These are phyloP conservation scores for Acinonyx jubatus DNA, from an alignment of 2,113 vertebrate species.

Conservation along the genomic window DNA sequence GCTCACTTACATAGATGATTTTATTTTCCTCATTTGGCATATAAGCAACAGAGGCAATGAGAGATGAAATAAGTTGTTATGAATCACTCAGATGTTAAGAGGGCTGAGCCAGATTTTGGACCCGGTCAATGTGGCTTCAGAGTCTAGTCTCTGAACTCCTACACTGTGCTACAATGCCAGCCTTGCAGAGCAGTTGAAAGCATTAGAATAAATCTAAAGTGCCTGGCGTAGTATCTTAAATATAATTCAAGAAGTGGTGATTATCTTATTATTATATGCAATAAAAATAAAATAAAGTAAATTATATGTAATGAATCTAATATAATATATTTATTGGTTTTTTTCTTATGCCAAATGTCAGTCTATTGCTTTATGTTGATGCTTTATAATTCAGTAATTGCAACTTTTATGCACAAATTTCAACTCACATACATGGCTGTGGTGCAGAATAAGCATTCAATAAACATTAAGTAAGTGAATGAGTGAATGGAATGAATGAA, in stretches of 20 bases:
- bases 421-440: neutral
- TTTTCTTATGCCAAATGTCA: neutral
- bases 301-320: neutral
- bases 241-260: neutral
- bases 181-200: neutral
- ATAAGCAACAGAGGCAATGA: neutral
- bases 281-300: conserved; percentile 5
- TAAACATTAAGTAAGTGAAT: conserved; percentile 17
- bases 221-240: neutral
- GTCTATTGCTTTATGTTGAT: neutral
- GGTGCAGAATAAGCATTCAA: neutral
- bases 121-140: neutral
- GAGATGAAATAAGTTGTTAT: neutral
- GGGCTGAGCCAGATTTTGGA: neutral
- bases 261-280: neutral
- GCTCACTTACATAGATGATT: neutral
- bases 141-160: neutral
- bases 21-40: neutral
- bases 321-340: neutral
- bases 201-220: neutral
- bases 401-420: neutral
- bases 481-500: conserved; percentile 52
- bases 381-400: neutral
- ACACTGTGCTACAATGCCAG: neutral
- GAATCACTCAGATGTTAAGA: neutral